Conservation (phyloP, 2,797 vertebrate genomes). For the Crocodylus rhombifer region DNA sequence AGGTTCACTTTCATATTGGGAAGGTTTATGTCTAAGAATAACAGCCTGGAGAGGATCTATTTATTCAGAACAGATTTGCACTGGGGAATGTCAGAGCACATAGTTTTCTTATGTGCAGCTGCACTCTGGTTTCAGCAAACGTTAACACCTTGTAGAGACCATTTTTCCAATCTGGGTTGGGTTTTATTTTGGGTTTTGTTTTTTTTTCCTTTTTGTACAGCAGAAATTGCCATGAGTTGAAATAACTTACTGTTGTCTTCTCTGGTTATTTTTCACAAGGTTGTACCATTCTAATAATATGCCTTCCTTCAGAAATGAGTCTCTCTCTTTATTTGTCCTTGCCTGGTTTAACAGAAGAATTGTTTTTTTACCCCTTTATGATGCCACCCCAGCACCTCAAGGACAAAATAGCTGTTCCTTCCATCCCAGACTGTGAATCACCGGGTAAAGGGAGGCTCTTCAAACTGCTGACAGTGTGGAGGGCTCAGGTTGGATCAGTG, state of each 20-base stretch:
- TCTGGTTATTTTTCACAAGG: neutral
- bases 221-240: neutral
- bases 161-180: accelerated
- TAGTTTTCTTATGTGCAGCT: neutral
- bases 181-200: neutral
- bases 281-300: slow-evolving; percentile 10
- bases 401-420: neutral
- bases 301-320: neutral
- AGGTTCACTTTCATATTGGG: neutral
- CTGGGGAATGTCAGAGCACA: neutral
- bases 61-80: slow-evolving; percentile 39
- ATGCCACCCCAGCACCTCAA: neutral
- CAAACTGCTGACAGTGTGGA: neutral
- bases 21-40: neutral
- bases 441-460: neutral
- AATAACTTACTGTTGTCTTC: neutral
- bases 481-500: neutral
- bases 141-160: accelerated
- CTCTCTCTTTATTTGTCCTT: neutral
- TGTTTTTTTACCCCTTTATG: neutral
- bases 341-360: neutral
- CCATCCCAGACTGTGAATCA: neutral
- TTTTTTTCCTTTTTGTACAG: neutral
- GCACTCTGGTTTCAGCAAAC: accelerated
- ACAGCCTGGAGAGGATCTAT: neutral